Evolutionary conservation across 1,140 invertebrate genomes (phyloP).

Genomic region (Caenorhabditis remanei): DNA sequence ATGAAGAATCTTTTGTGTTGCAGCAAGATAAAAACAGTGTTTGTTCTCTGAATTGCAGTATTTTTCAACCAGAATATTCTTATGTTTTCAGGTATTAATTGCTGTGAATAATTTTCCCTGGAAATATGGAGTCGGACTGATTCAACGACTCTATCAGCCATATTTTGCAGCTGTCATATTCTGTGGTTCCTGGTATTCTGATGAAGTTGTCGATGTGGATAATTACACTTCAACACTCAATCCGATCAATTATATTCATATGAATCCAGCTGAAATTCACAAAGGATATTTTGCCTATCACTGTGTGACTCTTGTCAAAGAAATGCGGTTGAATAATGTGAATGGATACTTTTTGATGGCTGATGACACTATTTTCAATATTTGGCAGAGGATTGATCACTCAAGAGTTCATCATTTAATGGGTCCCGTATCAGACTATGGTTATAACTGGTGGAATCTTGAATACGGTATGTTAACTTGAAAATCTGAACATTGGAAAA

Average conservation of each 20-base stretch:
- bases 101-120: neutral
- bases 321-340: neutral
- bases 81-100: neutral
- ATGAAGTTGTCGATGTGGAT: neutral
- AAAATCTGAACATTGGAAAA: no score
- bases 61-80: neutral
- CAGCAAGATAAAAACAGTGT: neutral
- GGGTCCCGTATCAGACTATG: neutral
- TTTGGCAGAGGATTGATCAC: slow-evolving; percentile 5
- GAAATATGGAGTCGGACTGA: neutral
- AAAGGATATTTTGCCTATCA: neutral
- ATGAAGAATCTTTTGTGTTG: neutral
- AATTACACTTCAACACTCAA: neutral
- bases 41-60: neutral
- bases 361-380: slow-evolving; percentile 21
- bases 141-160: slow-evolving; percentile 20
- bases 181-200: slow-evolving; percentile 35
- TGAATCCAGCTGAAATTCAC: neutral
- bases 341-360: slow-evolving; percentile 7
- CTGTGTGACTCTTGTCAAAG: neutral
- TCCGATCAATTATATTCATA: slow-evolving; percentile 17
- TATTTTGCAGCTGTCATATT: slow-evolving; percentile 19
- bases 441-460: neutral
- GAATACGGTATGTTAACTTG: neutral
- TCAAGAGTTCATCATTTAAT: neutral